Evolutionary conservation across 2,113 vertebrate genomes (phyloP).

Genomic region (Serilophus lunatus): DNA sequence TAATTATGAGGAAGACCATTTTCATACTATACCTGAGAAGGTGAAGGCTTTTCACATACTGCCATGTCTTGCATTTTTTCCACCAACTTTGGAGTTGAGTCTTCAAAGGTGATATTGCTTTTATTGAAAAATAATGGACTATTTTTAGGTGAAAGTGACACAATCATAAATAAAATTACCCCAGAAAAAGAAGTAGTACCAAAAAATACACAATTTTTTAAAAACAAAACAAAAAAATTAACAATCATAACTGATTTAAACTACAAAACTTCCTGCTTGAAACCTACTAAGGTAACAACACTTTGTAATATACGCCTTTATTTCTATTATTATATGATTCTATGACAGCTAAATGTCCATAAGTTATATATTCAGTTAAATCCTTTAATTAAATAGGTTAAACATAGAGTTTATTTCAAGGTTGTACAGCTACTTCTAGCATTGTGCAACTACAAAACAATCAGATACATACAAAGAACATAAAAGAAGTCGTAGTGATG

Average conservation of each 20-base stretch:
- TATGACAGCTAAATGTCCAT: neutral
- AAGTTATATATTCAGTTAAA: neutral
- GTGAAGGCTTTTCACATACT: neutral
- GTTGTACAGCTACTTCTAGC: neutral
- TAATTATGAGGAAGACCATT: neutral
- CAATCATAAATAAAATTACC: neutral
- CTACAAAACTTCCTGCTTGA: neutral
- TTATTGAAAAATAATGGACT: neutral
- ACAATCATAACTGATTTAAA: neutral
- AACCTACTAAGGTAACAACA: neutral
- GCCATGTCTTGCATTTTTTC: neutral
- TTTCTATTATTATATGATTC: neutral
- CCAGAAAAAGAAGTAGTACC: neutral
- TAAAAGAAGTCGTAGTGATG: neutral
- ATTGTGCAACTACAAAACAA: neutral
- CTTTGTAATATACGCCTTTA: neutral
- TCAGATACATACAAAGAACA: neutral
- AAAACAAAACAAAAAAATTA: neutral
- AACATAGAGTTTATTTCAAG: neutral
- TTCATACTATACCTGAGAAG: constrained; percentile 38
- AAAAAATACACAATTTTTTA: neutral
- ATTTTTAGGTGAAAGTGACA: neutral
- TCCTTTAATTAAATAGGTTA: neutral
- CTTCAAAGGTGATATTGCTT: neutral
- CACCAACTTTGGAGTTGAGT: neutral